These are phyloP conservation scores for Cyanoderma ruficeps DNA, from an alignment of 2,113 vertebrate genomes.

Conservation along the genomic window DNA sequence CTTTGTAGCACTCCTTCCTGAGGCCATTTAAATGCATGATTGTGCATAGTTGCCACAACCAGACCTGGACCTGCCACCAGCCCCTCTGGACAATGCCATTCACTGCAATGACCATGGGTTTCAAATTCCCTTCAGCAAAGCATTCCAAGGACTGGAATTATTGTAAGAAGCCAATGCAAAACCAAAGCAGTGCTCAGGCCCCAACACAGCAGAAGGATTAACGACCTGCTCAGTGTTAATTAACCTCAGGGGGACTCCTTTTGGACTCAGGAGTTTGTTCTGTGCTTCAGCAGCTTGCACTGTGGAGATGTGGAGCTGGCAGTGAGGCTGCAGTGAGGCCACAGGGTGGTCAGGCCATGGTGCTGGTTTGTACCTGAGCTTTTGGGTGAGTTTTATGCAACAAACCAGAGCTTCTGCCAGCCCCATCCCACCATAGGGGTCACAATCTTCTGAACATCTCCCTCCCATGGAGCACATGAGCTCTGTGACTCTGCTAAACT, in stretches of 20 bases:
- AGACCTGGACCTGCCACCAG: not conserved
- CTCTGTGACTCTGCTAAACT: not conserved
- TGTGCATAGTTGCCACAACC: not conserved
- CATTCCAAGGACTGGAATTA: not conserved
- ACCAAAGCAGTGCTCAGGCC: not conserved
- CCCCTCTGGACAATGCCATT: not conserved
- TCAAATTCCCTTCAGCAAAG: not conserved
- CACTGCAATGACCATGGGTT: fast-evolving
- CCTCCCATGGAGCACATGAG: fast-evolving
- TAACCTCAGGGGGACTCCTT: not conserved
- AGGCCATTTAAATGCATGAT: not conserved
- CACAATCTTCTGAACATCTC: fast-evolving
- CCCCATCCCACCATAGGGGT: not conserved
- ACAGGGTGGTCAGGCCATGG: fast-evolving
- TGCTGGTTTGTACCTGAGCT: fast-evolving
- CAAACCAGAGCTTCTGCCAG: not conserved
- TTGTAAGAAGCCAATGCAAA: not conserved
- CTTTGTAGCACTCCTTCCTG: not conserved
- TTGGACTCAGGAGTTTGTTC: not conserved
- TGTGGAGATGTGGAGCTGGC: not conserved
- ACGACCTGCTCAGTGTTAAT: not conserved
- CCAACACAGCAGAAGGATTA: not conserved
- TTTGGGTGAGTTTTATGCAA: not conserved
- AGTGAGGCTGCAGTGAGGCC: not conserved
- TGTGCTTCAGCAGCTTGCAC: not conserved